These are phyloP conservation scores for Patiria miniata DNA, from an alignment of 35 echinoderm and acorn worm species.

Conservation along the genomic window DNA sequence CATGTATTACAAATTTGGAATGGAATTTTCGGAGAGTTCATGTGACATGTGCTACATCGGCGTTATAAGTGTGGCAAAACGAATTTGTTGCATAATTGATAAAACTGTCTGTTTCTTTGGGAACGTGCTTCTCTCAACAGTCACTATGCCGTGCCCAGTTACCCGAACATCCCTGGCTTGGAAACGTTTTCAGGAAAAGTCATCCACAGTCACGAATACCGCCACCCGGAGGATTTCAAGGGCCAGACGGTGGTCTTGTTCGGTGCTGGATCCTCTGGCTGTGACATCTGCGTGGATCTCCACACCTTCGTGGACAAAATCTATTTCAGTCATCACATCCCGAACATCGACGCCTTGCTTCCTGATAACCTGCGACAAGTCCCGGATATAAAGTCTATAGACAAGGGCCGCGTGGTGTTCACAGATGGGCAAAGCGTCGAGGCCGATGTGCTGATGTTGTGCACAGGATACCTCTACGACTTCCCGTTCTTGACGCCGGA, in stretches of 20 bases:
- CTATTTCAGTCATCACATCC: conserved; percentile 61
- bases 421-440: conserved; percentile 44
- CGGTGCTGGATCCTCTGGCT: conserved; percentile 75
- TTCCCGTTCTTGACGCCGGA: conserved; percentile 77
- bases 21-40: too few species aligned
- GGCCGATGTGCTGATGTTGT: conserved; percentile 74
- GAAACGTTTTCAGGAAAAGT: conserved; percentile 62
- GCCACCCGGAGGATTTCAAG: conserved; percentile 63
- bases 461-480: conserved; percentile 77
- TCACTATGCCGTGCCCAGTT: conserved; percentile 77
- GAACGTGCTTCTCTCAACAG: conserved; percentile 50
- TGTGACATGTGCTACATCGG: too few species aligned
- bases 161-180: conserved; percentile 60
- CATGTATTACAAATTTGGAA: too few species aligned
- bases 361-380: conserved; percentile 68
- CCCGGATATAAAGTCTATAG: conserved; percentile 30
- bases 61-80: neutral
- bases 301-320: conserved; percentile 47
- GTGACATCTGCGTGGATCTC: conserved; percentile 72
- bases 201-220: conserved; percentile 79
- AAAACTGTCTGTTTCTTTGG: neutral
- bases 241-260: conserved; percentile 59
- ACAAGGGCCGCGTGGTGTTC: conserved; percentile 38
- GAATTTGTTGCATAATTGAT: neutral
- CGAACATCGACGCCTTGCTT: conserved; percentile 4